Evolutionary conservation across 2,888 invertebrate species (phyloP).

Genomic region (Noctuana brunneofusca): DNA sequence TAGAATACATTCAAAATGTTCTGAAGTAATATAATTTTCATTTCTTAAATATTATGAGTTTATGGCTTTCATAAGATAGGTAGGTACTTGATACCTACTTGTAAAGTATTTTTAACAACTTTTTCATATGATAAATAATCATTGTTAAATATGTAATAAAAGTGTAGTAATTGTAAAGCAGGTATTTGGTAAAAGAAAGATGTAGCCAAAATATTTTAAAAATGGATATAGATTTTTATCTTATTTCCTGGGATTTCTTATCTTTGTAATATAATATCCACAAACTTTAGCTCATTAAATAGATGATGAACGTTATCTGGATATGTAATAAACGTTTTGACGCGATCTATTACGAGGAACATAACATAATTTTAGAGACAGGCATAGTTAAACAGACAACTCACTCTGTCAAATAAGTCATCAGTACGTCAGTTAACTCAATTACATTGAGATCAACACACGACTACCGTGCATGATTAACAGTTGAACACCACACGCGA

Average conservation of each 20-base stretch:
- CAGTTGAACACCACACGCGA: constrained; percentile 36
- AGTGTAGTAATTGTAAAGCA: too few species aligned
- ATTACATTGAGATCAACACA: constrained; percentile 81
- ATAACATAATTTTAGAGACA: constrained; percentile 44
- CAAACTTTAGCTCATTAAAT: constrained; percentile 17
- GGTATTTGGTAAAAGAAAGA: too few species aligned
- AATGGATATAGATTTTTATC: constrained; percentile 10
- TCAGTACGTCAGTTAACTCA: constrained; percentile 81
- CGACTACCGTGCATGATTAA: constrained; percentile 78
- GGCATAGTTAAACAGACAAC: constrained; percentile 66
- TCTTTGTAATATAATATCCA: constrained; percentile 22
- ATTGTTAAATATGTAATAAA: too few species aligned
- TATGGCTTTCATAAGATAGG: too few species aligned
- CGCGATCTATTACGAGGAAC: constrained; percentile 44
- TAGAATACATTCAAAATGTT: too few species aligned
- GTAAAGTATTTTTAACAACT: too few species aligned
- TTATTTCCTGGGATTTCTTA: constrained; percentile 14
- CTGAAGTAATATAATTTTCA: too few species aligned
- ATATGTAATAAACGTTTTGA: constrained; percentile 45
- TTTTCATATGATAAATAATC: too few species aligned
- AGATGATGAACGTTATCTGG: constrained; percentile 35
- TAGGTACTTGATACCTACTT: too few species aligned
- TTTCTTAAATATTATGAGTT: too few species aligned
- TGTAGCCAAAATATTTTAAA: constrained; percentile 3
- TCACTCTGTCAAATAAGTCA: constrained; percentile 81